These are phyloP conservation scores for Gadus chalcogrammus DNA, from an alignment of 2,113 vertebrate species.

Conservation along the genomic window DNA sequence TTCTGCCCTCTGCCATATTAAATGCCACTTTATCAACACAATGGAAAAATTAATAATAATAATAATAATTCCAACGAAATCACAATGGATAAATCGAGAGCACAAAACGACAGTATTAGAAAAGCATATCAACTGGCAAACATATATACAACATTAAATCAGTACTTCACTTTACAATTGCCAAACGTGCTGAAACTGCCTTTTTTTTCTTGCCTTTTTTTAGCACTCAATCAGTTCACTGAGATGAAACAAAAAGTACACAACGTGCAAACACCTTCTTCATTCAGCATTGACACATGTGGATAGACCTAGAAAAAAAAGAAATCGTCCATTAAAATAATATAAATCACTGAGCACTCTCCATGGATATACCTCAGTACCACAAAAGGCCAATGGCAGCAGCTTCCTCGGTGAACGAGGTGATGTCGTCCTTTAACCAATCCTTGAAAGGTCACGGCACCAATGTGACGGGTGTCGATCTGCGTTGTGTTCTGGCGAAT, in stretches of 20 bases:
- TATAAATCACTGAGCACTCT: neutral
- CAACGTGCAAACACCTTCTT: too few relatives aligned
- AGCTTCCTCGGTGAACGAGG: neutral
- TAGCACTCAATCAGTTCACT: too few relatives aligned
- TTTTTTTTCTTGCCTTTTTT: too few relatives aligned
- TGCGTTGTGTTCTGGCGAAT: too few relatives aligned
- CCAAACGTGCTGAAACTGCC: too few relatives aligned
- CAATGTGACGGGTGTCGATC: conserved; percentile 13
- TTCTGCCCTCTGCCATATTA: neutral
- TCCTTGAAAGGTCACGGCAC: conserved; percentile 19
- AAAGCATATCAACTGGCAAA: too few relatives aligned
- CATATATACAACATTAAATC: too few relatives aligned
- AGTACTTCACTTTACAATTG: too few relatives aligned
- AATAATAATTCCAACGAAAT: neutral
- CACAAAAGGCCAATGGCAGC: neutral
- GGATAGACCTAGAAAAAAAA: neutral
- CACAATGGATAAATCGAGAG: too few relatives aligned
- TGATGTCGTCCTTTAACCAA: neutral
- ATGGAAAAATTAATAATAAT: neutral
- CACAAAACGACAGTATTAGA: too few relatives aligned
- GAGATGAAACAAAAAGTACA: too few relatives aligned
- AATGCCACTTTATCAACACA: neutral
- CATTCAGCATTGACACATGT: too few relatives aligned
- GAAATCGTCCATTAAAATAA: neutral
- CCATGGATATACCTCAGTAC: neutral